phyloP scores from a whole-genome alignment of 37 sponge, comb jelly and placozoan species.

The Crambe crambe region DNA sequence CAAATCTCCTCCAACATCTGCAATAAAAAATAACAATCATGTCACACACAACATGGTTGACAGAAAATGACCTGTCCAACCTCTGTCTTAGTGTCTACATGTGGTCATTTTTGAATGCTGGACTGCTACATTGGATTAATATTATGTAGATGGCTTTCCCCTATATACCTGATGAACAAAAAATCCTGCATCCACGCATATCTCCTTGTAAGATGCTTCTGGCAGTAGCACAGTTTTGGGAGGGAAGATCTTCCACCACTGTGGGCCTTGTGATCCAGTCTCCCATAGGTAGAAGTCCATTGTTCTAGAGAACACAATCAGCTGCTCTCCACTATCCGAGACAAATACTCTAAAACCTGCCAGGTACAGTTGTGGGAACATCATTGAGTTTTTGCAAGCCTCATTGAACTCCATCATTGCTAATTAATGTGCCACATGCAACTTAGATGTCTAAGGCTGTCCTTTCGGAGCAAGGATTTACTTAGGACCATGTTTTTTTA shows the following conservation, averaged over 20 bases:
- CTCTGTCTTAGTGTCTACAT: too few species aligned
- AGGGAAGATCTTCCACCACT: slow-evolving; percentile 41
- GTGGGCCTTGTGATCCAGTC: background rate
- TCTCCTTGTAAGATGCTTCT: slow-evolving; percentile 6
- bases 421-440: too few species aligned
- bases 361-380: background rate
- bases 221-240: slow-evolving; percentile 22
- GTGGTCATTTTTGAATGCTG: too few species aligned
- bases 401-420: too few species aligned
- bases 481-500: too few species aligned
- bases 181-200: slow-evolving; percentile 36
- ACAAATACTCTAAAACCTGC: slow-evolving; percentile 40
- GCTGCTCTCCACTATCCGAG: slow-evolving; percentile 49
- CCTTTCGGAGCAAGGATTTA: too few species aligned
- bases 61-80: too few species aligned
- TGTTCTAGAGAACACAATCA: slow-evolving; percentile 14
- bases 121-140: too few species aligned
- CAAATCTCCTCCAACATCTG: slow-evolving; percentile 56
- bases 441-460: too few species aligned
- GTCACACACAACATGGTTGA: too few species aligned
- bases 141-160: background rate
- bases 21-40: background rate
- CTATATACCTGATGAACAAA: slow-evolving; percentile 32
- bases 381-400: too few species aligned
- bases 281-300: slow-evolving; percentile 53